Evolutionary conservation across 2,888 invertebrate species (phyloP).

Genomic region (Andricus quercusramuli): DNA sequence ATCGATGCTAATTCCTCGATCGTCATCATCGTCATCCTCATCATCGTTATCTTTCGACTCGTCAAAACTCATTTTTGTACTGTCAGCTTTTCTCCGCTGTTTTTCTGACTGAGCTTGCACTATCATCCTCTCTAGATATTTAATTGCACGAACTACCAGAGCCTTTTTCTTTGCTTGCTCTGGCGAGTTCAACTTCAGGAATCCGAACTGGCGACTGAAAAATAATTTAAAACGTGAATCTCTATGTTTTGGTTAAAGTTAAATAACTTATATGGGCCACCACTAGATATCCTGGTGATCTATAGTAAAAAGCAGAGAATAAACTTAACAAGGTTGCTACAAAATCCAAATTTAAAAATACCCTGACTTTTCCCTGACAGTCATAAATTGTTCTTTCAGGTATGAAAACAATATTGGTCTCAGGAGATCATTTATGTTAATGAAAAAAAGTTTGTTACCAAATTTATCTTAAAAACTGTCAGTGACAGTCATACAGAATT

Average conservation of each 20-base stretch:
- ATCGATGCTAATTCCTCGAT: conserved; percentile 88
- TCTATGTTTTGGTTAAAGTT: too few relatives aligned
- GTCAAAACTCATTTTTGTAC: conserved; percentile 69
- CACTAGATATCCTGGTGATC: background rate
- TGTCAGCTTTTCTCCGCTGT: conserved; percentile 74
- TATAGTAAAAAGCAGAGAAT: too few relatives aligned
- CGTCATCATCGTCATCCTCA: conserved; percentile 75
- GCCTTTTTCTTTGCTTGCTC: conserved; percentile 91
- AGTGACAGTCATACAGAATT: too few relatives aligned
- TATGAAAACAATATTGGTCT: too few relatives aligned
- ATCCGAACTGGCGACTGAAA: conserved; percentile 94
- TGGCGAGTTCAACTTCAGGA: conserved; percentile 88
- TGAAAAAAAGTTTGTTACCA: too few relatives aligned
- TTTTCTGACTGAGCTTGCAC: conserved; percentile 87
- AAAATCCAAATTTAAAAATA: too few relatives aligned
- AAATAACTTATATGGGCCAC: background rate
- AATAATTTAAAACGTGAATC: conserved; percentile 45
- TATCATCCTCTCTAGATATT: conserved; percentile 91
- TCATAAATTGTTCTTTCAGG: too few relatives aligned
- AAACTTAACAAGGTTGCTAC: too few relatives aligned
- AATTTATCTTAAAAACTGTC: too few relatives aligned
- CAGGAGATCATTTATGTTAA: too few relatives aligned
- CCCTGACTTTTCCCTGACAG: too few relatives aligned
- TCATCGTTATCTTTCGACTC: conserved; percentile 62
- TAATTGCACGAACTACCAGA: conserved; percentile 89